phyloP scores from a whole-genome alignment of 2,113 vertebrate genomes.

The Madoqua kirkii region DNA sequence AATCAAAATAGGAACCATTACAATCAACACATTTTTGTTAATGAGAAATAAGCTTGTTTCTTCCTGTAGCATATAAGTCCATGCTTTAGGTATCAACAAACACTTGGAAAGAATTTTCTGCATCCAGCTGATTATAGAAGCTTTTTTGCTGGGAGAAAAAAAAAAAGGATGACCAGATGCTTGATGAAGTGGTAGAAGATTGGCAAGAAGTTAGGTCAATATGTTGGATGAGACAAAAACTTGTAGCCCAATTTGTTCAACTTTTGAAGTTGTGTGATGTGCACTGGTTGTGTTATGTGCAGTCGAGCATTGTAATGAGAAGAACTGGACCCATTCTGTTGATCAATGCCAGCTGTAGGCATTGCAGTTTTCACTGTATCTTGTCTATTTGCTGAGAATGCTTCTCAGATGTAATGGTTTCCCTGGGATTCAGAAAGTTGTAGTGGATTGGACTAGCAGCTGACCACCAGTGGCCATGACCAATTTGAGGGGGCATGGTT shows the following conservation, averaged over 20 bases:
- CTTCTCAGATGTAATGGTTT: neutral
- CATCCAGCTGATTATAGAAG: neutral
- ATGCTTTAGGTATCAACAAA: neutral
- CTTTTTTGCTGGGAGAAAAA: fast-evolving
- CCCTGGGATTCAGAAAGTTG: neutral
- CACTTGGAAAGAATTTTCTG: neutral
- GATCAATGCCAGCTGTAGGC: neutral
- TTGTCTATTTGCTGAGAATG: neutral
- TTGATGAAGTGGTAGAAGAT: neutral
- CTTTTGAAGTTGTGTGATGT: neutral
- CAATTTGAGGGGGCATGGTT: neutral
- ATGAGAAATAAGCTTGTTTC: neutral
- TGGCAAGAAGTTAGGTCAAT: neutral
- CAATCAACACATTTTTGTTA: neutral
- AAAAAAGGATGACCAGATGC: neutral
- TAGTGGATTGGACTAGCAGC: neutral
- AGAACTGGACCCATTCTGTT: neutral
- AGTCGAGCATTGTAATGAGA: neutral
- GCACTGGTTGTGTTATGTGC: neutral
- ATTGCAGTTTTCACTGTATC: neutral
- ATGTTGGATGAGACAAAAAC: neutral
- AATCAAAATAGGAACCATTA: neutral
- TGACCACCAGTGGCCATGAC: neutral
- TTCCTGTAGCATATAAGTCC: neutral
- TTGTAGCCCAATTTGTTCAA: neutral